Percentiles rank a stretch among this genome's conserved stretches.
phyloP scores from a whole-genome alignment of 2,888 invertebrate genomes.

The Xestia sexstrigata region DNA sequence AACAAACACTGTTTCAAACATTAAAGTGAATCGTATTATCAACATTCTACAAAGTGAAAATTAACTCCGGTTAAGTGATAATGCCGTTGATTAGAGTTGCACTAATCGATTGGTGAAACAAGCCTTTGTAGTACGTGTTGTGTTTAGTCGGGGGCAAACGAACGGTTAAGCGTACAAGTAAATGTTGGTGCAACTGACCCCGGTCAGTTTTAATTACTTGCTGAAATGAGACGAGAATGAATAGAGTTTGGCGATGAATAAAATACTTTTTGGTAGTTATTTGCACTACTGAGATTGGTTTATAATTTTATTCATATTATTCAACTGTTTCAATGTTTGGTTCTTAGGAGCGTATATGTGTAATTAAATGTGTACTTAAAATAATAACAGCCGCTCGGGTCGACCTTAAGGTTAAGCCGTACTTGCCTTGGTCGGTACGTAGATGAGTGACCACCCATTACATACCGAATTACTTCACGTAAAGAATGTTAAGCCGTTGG shows the following conservation, averaged over 20 bases:
- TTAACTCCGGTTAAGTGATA: constrained; percentile 45
- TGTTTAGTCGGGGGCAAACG: constrained; percentile 42
- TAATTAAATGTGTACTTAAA: too few species aligned
- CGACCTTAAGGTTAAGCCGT: too few species aligned
- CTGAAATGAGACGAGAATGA: constrained; percentile 17
- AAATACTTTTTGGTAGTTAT: constrained; percentile 4
- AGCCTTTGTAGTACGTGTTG: constrained; percentile 50
- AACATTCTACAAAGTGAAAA: constrained; percentile 29
- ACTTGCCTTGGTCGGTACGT: too few species aligned
- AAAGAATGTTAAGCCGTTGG: too few species aligned
- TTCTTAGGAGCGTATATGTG: background rate
- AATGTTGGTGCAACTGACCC: constrained; percentile 48
- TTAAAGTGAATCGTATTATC: background rate
- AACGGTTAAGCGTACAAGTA: constrained; percentile 39
- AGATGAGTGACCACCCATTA: too few species aligned
- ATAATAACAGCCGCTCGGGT: too few species aligned
- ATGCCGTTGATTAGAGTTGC: constrained; percentile 52
- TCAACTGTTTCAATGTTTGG: background rate
- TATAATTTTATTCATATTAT: background rate
- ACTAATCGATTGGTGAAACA: constrained; percentile 39
- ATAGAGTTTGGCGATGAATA: background rate
- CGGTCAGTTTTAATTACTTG: constrained; percentile 24
- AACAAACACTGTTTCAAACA: background rate
- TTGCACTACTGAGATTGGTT: background rate
- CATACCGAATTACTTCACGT: too few species aligned